Evolutionary conservation across 2,888 invertebrate genomes (phyloP), one percentile per base, ranked within the genome.

Genomic region (Odontothrips loti): DNA sequence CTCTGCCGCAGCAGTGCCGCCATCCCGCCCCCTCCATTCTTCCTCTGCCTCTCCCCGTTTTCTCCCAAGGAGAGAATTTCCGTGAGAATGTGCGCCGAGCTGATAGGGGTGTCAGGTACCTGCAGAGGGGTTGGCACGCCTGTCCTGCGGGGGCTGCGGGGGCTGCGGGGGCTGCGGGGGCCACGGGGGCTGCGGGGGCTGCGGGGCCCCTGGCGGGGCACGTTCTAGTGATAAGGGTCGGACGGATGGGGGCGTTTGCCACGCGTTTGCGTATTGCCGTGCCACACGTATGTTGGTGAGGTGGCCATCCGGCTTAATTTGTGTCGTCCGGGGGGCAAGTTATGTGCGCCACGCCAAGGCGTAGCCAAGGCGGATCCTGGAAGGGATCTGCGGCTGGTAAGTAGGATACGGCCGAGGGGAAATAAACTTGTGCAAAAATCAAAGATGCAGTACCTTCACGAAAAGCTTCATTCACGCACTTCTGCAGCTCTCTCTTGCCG

Each of bases 241-340:
- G 68, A 68, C 68, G 68, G 68, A 68, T 68, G 9, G 68, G 68
- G 58, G n/a, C 58, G 58, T 58, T 17, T 17, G 68, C 68, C 23
- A 43, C 34, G 34, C 34, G 34, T 43, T 43, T 43, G 68, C 23
- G 68, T 68, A 68, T 68, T 68, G 68, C 23, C n/a, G n/a, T 11
- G 20, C 15, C 23, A 68, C 23, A 68, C 68, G 23, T 68, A 68
- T 68, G 68, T 68, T 68, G 63, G 68, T 68, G 68, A n/a, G 58
- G 58, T 58, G 15, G 58, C 17, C 10, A 17, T 58, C 58, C 11
- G 68, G 68, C 68, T 68, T 68, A 68, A 68, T 68, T 23, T 23
- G 68, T 23, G 68, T 68, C 68, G 68, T 51, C 4, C 51, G 23
- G 68, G 68, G 0, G 23, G 68, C 23, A 15, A 58, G 58, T 58